phyloP scores from a whole-genome alignment of 2,797 vertebrate genomes.

The Gymnoscopelus microlampas region DNA sequence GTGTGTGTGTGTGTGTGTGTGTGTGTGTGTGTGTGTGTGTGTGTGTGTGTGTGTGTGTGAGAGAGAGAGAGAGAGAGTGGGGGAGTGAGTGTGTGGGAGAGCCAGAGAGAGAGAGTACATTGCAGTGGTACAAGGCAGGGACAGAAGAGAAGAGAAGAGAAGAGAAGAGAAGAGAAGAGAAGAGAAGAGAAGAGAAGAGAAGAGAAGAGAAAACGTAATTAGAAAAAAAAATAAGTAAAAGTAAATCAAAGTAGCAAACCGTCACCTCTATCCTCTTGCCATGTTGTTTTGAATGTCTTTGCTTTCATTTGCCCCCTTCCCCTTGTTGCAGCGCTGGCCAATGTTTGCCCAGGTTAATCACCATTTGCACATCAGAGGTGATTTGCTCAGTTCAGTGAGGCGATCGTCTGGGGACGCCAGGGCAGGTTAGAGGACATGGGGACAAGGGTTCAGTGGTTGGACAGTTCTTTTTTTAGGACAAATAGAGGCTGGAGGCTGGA shows the following conservation, averaged over 20 bases:
- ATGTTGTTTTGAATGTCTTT: no score
- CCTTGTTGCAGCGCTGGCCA: no score
- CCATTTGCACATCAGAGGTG: constrained; percentile 73
- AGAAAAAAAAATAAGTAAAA: no score
- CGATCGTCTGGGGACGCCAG: constrained; percentile 42
- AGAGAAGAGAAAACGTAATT: no score
- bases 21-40: constrained; percentile 10
- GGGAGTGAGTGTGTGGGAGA: constrained; percentile 53
- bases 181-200: constrained; percentile 38
- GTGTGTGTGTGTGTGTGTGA: constrained; percentile 26
- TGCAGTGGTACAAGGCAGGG: no score
- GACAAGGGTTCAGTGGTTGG: neutral
- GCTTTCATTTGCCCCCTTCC: no score
- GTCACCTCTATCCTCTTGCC: no score
- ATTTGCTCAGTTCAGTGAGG: constrained; percentile 71
- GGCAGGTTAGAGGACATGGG: constrained; percentile 54
- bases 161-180: constrained; percentile 23
- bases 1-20: constrained; percentile 50
- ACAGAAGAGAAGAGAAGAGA: constrained; percentile 32
- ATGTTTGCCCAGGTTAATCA: constrained; percentile 41
- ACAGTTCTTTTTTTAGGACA: neutral
- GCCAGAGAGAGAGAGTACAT: constrained; percentile 21
- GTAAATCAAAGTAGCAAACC: no score
- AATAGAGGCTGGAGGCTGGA: neutral
- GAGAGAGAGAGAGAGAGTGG: constrained; percentile 41